A percentile compares a stretch with the other conserved stretches of the same genome.
Conservation (phyloP, 2,888 invertebrate species). For the Zhengitettix transpicula region DNA sequence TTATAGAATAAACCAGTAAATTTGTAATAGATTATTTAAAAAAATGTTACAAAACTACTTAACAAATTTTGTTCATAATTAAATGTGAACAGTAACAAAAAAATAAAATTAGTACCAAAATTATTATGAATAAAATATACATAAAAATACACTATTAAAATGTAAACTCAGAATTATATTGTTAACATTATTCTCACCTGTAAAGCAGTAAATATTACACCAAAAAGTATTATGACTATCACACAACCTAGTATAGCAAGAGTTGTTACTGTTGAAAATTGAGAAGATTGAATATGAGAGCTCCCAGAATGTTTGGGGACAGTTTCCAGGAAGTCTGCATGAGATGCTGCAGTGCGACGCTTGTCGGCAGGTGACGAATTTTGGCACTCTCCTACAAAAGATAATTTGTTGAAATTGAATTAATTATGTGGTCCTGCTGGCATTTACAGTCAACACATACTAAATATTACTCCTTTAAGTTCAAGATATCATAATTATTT, state of each 20-base stretch:
- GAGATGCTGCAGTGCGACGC: conserved; percentile 43
- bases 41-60: no score
- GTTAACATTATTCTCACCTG: conserved; percentile 40
- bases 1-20: no score
- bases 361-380: conserved; percentile 56
- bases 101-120: not conserved
- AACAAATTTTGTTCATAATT: no score
- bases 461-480: no score
- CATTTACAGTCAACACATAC: no score
- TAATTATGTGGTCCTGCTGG: no score
- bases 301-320: conserved; percentile 6
- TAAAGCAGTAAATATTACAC: conserved; percentile 49
- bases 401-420: no score
- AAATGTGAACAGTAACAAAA: no score
- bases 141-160: not conserved
- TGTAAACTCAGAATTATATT: not conserved
- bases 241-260: conserved; percentile 49
- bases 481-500: no score
- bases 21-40: no score
- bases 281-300: conserved; percentile 18
- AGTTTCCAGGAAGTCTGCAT: conserved; percentile 15
- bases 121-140: not conserved
- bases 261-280: conserved; percentile 47
- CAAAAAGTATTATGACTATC: conserved; percentile 50
- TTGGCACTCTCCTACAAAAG: conserved; percentile 45